phyloP scores from a whole-genome alignment of 2,797 vertebrate genomes.

The Ctenopoma kingsleyae region DNA sequence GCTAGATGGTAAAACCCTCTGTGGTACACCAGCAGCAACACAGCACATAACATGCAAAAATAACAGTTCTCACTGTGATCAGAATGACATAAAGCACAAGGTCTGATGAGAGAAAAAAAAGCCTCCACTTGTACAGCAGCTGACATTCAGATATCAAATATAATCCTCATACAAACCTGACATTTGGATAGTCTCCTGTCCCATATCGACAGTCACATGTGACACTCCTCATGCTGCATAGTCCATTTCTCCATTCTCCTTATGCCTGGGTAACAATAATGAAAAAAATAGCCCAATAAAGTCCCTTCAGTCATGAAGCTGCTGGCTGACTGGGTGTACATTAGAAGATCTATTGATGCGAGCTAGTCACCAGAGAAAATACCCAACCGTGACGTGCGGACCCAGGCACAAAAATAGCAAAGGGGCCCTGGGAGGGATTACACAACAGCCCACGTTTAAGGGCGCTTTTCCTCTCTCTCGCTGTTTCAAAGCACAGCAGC shows the following conservation, averaged over 20 bases:
- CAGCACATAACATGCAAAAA: slow-evolving; percentile 54
- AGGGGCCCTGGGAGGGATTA: slow-evolving; percentile 98
- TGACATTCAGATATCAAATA: slow-evolving; percentile 76
- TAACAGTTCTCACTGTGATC: slow-evolving; percentile 50
- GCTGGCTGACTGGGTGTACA: slow-evolving; percentile 92
- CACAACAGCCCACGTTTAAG: slow-evolving; percentile 98
- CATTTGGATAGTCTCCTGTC: slow-evolving; percentile 86
- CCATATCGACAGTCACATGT: slow-evolving; percentile 91
- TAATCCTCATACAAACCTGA: slow-evolving; percentile 91
- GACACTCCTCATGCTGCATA: slow-evolving; percentile 89
- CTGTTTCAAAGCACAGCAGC: slow-evolving; percentile 67
- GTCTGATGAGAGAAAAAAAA: slow-evolving; percentile 45
- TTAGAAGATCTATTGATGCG: slow-evolving; percentile 99
- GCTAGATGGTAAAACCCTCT: slow-evolving; percentile 46
- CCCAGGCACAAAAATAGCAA: slow-evolving; percentile 99
- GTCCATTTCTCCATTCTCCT: slow-evolving; percentile 89
- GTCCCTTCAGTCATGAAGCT: slow-evolving; percentile 94
- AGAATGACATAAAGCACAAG: slow-evolving; percentile 53
- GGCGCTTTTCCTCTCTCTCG: slow-evolving; percentile 86
- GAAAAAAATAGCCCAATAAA: slow-evolving; percentile 82
- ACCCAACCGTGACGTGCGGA: slow-evolving; percentile 99
- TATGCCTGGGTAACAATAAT: slow-evolving; percentile 74
- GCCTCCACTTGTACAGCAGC: slow-evolving; percentile 57
- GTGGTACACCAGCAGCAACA: slow-evolving; percentile 36
- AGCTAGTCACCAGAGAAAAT: slow-evolving; percentile 99